Base-by-base conservation (phyloP, 2,797 vertebrate species). In the Tadarida brasiliensis region DNA sequence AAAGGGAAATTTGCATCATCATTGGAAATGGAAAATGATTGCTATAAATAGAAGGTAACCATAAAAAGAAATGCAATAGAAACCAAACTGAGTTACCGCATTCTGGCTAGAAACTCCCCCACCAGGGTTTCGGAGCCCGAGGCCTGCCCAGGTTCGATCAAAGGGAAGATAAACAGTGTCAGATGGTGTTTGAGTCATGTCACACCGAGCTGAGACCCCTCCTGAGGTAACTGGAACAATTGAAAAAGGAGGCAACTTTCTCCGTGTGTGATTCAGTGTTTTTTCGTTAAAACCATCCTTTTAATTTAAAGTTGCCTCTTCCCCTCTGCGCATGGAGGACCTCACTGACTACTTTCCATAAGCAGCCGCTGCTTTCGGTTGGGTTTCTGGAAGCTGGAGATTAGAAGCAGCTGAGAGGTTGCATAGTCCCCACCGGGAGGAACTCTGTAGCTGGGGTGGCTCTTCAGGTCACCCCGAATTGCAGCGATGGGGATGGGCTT, bases 201-300 rank as follows among this genome's bases (percentile, higher is more conserved):
- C 61, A 3, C 80, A 44, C 61, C 39, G 44, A 7, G 11, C 77
- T 1, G 30, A 61, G 24, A 15, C n/a, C 35, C 33, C 9, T 89
- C 51, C 71, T 22, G 67, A 22, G 67, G 26, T 49, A 30, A 67
- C 7, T 11, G 71, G 56, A n/a, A 44, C 61, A 33, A 7, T 11
- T 1, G 61, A 7, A 28, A 65, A n/a, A 22, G 35, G 51, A 84
- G 33, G 47, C 35, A 1, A 14, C 68, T 56, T 63, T 70, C 92
- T 49, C 59, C 5, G 59, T 0, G 7, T 39, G 35, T 74, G 91
- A 96, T 67, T 92, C n/a, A 49, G 77, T 80, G 90, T 82, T 94
- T 90, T 77, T 56, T 56, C 85, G 71, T 90, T 76, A 57, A 93
- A 94, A 51, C 59, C 51, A n/a, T 54, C 28, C 61, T 80, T 67